Conservation (phyloP, 1,140 invertebrate species). For the Drosophila ercepeae region DNA sequence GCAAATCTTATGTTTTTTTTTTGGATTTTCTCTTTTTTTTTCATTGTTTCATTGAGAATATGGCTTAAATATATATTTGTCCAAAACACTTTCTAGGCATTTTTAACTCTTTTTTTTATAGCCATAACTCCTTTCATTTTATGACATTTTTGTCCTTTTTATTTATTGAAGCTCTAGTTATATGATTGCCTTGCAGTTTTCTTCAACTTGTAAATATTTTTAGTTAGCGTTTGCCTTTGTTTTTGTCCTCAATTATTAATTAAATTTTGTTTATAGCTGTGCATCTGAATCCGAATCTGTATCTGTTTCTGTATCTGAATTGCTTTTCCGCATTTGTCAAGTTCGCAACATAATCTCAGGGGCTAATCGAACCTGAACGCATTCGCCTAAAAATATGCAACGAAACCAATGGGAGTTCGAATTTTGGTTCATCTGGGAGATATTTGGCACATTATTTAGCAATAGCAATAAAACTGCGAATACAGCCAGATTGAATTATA, state of each 20-base stretch:
- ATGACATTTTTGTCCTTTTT: constrained; percentile 58
- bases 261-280: constrained; percentile 12
- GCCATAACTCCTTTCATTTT: constrained; percentile 42
- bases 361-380: constrained; percentile 34
- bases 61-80: constrained; percentile 73
- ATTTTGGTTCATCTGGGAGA: constrained; percentile 38
- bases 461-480: constrained; percentile 47
- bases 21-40: background rate
- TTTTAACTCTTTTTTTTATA: constrained; percentile 40
- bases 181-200: constrained; percentile 83
- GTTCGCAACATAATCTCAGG: constrained; percentile 36
- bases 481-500: constrained; percentile 45
- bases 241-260: constrained; percentile 24
- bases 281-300: background rate
- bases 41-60: constrained; percentile 35
- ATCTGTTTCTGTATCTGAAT: background rate
- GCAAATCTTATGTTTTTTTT: constrained; percentile 46
- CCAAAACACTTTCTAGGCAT: constrained; percentile 68
- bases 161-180: constrained; percentile 83
- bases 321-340: constrained; percentile 9
- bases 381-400: constrained; percentile 45
- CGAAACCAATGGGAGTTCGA: constrained; percentile 38
- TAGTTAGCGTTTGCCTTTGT: constrained; percentile 41
- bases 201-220: constrained; percentile 59
- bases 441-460: constrained; percentile 30